A percentile compares a stretch with the other conserved stretches of the same genome.
These are phyloP conservation scores for Mythimna loreyi DNA, from an alignment of 2,888 invertebrate genomes.

Conservation along the genomic window DNA sequence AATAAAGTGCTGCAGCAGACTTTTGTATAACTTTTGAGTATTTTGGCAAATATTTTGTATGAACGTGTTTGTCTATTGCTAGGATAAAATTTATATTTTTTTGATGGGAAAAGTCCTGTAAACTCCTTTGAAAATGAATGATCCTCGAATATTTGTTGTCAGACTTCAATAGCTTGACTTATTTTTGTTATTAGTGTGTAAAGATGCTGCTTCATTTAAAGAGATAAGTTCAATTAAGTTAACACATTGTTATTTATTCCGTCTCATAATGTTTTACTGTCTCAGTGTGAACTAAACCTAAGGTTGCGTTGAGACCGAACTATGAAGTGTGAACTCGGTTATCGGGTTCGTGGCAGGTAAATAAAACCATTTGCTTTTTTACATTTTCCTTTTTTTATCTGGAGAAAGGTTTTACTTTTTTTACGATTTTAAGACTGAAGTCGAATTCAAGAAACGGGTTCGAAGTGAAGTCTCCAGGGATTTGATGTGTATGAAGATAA, in stretches of 20 bases:
- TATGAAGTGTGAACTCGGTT: constrained; percentile 37
- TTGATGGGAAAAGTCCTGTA: background rate
- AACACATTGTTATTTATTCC: no score
- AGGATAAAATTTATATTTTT: no score
- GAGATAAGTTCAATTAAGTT: no score
- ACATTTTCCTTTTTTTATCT: background rate
- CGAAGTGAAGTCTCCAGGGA: no score
- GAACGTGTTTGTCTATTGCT: no score
- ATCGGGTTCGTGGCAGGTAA: background rate
- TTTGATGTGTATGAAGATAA: background rate
- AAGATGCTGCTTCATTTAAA: background rate
- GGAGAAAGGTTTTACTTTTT: background rate
- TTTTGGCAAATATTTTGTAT: no score
- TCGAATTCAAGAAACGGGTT: no score
- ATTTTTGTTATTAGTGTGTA: background rate
- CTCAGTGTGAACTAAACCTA: constrained; percentile 32
- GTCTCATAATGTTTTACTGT: no score
- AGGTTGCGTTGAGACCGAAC: constrained; percentile 16
- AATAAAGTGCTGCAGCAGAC: no score
- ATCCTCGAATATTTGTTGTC: background rate
- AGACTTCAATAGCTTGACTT: background rate
- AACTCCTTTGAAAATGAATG: no score
- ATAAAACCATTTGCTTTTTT: background rate
- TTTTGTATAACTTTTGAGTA: no score
- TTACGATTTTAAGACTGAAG: no score